Conservation (phyloP, 2,797 vertebrate genomes). For the Crenichthys baileyi region DNA sequence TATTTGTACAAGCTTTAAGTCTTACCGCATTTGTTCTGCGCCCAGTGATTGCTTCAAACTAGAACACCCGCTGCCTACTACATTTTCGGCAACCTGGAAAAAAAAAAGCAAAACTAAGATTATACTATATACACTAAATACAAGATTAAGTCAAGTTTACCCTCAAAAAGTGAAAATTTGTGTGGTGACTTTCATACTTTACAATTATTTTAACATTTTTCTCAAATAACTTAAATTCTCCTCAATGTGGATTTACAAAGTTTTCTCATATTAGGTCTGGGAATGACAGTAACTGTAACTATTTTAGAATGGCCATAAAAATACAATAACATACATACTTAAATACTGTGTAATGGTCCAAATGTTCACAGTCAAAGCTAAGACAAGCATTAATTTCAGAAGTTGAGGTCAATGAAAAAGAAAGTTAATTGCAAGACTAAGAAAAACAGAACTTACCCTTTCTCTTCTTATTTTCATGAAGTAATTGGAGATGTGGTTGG, state of each 20-base stretch:
- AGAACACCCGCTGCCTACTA: neutral
- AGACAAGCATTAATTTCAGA: no score
- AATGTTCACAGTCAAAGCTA: no score
- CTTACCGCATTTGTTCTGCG: neutral
- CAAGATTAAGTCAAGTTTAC: neutral
- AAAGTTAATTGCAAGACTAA: no score
- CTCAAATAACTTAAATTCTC: neutral
- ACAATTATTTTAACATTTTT: neutral
- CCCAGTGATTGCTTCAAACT: neutral
- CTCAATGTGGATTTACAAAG: neutral
- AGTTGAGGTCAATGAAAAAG: no score
- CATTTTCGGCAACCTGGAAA: neutral
- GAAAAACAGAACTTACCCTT: no score
- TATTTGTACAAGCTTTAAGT: neutral
- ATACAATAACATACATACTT: no score
- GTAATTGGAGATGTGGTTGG: no score
- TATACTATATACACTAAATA: neutral
- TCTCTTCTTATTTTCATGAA: no score
- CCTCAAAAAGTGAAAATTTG: neutral
- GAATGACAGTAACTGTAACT: no score
- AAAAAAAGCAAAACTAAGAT: neutral
- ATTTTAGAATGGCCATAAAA: no score
- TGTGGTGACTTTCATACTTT: no score
- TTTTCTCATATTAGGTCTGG: neutral
- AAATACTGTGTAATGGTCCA: no score